Base-by-base conservation (phyloP, 1,140 invertebrate genomes). In the Hylaeus volcanicus region DNA sequence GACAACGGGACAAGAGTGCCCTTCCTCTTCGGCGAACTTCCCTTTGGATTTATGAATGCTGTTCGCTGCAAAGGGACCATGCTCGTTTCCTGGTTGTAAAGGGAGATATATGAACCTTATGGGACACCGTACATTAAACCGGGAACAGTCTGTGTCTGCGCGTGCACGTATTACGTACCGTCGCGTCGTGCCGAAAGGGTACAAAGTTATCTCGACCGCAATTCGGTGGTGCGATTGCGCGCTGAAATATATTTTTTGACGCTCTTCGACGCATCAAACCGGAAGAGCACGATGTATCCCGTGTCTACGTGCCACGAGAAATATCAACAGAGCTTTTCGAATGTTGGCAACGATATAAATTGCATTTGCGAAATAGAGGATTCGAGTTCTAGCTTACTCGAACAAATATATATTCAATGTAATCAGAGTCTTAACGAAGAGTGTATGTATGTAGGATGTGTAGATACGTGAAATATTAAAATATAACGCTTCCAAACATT, bases 61-160 rank as follows among this genome's bases (percentile, higher is more conserved):
- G 79, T 61, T 14, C 72, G 79, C 56, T 84, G 86, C 84, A 80
- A 84, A 88, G 71, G 65, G 76, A 80, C 79, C 61, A 61, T 86
- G 66, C 56, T 37, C 77, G 76, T 75, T 85, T 83, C 80, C 79
- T 82, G 87, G 84, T 86, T 87, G 78, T 86, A 88, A 86, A 84
- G 76, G 82, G 84, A 88, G 86, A 88, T 86, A 86, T 84, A 88
- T 88, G 85, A 79, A 88, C 73, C 85, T 86, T 82, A 87, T 86
- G 84, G 82, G 86, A 86, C 63, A 86, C 41, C 84, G 86, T 81
- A 82, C 84, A 86, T 87, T 81, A 84, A 87, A 72, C 61, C 56
- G 72, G 76, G 60, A 85, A 83, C 72, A 64, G 14, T 41, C 45
- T 65, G 41, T 74, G 72, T 51, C 53, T 66, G 45, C 63, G 53